phyloP scores from a whole-genome alignment of 2,113 vertebrate species.

The Anguilla rostrata region DNA sequence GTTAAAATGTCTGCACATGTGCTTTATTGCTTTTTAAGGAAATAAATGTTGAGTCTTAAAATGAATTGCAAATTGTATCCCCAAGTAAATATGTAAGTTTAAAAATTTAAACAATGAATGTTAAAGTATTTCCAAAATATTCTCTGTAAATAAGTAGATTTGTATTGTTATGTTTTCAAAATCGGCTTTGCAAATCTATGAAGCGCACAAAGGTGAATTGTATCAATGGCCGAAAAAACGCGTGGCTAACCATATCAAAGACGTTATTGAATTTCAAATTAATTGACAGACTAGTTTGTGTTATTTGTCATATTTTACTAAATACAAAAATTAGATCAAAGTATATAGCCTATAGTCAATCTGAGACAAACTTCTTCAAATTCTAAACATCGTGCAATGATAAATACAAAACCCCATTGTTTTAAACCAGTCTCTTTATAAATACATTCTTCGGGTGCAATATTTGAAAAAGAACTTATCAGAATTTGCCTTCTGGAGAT shows the following conservation, averaged over 20 bases:
- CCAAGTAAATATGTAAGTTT: not conserved
- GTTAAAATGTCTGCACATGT: conserved; percentile 25
- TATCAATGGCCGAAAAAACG: not conserved
- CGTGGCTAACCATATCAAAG: not conserved
- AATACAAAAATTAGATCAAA: not conserved
- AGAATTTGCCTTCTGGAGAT: conserved; percentile 1
- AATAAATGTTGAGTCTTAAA: conserved; percentile 31
- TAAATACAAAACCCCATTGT: not conserved
- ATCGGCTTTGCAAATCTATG: not conserved
- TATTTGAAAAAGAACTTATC: not conserved
- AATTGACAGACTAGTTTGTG: not conserved
- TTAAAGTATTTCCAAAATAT: conserved; percentile 4
- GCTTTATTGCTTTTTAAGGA: conserved; percentile 18
- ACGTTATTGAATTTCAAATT: not conserved
- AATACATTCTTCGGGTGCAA: too few relatives aligned
- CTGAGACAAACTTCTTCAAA: not conserved
- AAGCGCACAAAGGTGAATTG: not conserved
- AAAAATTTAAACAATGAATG: conserved; percentile 1
- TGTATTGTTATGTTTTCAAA: not conserved
- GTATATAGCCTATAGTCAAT: not conserved
- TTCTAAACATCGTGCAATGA: not conserved
- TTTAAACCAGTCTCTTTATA: too few relatives aligned
- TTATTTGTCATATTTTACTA: not conserved
- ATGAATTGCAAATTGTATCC: not conserved
- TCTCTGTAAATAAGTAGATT: conserved; percentile 1